Conservation (phyloP, 2,888 invertebrate genomes). For the Nymphalis urticae region DNA sequence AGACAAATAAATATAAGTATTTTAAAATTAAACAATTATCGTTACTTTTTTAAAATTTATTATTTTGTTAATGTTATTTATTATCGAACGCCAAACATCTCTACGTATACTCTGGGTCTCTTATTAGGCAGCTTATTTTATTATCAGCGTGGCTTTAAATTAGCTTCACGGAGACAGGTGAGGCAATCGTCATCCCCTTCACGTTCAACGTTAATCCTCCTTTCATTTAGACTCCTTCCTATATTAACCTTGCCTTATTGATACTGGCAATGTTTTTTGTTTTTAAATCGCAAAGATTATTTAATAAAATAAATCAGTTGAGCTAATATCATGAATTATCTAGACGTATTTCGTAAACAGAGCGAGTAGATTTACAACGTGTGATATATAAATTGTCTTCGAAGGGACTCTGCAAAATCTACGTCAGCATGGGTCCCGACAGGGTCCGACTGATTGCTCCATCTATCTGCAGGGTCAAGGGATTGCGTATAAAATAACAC, state of each 20-base stretch:
- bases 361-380: slow-evolving; percentile 65
- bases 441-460: slow-evolving; percentile 71
- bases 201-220: slow-evolving; percentile 55
- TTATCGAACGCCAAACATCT: slow-evolving; percentile 23
- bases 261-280: neutral
- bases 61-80: neutral
- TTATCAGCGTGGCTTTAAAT: slow-evolving; percentile 57
- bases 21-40: neutral
- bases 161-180: slow-evolving; percentile 53
- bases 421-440: slow-evolving; percentile 66
- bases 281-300: slow-evolving; percentile 1
- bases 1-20: no score
- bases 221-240: slow-evolving; percentile 37
- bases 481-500: slow-evolving; percentile 67
- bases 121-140: slow-evolving; percentile 61
- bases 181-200: slow-evolving; percentile 55
- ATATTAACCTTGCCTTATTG: slow-evolving; percentile 21
- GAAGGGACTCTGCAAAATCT: slow-evolving; percentile 59
- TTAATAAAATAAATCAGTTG: slow-evolving; percentile 32
- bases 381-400: slow-evolving; percentile 72
- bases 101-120: slow-evolving; percentile 40
- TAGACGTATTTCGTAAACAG: slow-evolving; percentile 58
- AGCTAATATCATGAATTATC: slow-evolving; percentile 39
- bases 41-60: neutral
- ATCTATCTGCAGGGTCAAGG: slow-evolving; percentile 67